Base-by-base conservation (phyloP, 2,797 vertebrate species). In the Chromobotia macracanthus region DNA sequence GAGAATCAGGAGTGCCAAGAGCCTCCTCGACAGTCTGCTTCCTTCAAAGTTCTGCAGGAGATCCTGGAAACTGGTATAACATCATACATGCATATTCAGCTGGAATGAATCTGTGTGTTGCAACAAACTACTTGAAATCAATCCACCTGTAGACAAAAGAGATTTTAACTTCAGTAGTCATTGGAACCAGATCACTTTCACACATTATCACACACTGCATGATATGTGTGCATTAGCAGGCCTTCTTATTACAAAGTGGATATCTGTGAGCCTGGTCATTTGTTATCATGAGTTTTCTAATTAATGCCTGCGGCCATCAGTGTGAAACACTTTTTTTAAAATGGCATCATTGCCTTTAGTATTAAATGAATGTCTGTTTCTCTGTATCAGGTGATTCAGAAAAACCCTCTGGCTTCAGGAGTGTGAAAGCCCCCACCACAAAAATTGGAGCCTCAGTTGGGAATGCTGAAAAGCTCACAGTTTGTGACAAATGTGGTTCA, bases 31-130 rank as follows among this genome's bases (percentile, higher is more conserved):
- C 97, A 98, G 88, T 99, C 97, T 0, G 92, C 96, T 7, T 99
- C 97, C 0, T 99, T 99, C 89, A 94, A 95, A 55, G 95, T 98
- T 81, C 91, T 99, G 76, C 97, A 99, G 90, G 97, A 98, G 89
- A 98, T 98, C 86, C 92, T 99, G 13, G 97, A 98, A 89, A 95
- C 96, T 4, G 97, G 97, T 96, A 89, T 2, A 1, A 1, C 6
- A n/a, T 74, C 41, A 55, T 16, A 21, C 16, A 68, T 51, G 41
- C 19, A 67, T 9, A 2, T 4, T 50, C 9, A 10, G 10, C 6
- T 53, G 11, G n/a, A 61, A 16, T 61, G 56, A 0, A 13, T 60
- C 56, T 15, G 5, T 16, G 56, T 60, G 15, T 28, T 60, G 10
- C 11, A 58, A 61, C 15, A 58, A 58, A 31, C 13, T 31, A 61